Evolutionary conservation across 2,888 invertebrate genomes (phyloP), one percentile per base, ranked within the genome.

Genomic region (Ceriagrion tenellum): DNA sequence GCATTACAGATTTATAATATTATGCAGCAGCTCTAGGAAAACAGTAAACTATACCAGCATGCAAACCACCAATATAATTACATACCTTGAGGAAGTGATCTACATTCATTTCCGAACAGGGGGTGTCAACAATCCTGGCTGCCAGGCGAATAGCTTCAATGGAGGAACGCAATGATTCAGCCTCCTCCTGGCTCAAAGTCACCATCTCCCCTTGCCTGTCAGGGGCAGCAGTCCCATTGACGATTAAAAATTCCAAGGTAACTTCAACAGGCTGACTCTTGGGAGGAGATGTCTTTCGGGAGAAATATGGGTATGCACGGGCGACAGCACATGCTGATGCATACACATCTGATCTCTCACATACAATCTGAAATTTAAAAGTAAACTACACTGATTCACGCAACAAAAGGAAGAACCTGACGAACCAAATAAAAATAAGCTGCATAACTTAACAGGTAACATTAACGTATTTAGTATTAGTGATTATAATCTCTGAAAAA

Each of bases 91-190:
- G 97, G 96, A 99, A 98, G 95, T 97, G 97, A 96, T 98, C 98
- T 0, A 99, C 98, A 96, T 98, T 98, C 98, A 99, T 98, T 96
- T 98, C 98, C 96, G 98, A 98, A 96, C 98, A 98, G 0, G 99
- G 99, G 26, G 98, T 98, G 97, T 99, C 99, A 0, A 99, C 98
- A 96, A 99, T 98, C 96, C 98, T 97, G 0, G 99, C 99, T 0
- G 99, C 98, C 55, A 98, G 97, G 12, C 99, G 97, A 26, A 99
- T 97, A 1, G 98, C 98, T 96, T 97, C 97, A 0, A 98, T 97
- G 0, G 98, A 97, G 95, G 97, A 97, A 95, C 98, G 97, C 47
- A 98, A 96, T 0, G 97, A 97, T 59, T 96, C 96, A 23, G 98
- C 96, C 95, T 98, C 98, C 13, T 97, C 97, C 0, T 96, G 96